Evolutionary conservation across 2,113 vertebrate species (phyloP), one percentile per base, ranked within the genome.

Genomic region (Colaptes auratus): DNA sequence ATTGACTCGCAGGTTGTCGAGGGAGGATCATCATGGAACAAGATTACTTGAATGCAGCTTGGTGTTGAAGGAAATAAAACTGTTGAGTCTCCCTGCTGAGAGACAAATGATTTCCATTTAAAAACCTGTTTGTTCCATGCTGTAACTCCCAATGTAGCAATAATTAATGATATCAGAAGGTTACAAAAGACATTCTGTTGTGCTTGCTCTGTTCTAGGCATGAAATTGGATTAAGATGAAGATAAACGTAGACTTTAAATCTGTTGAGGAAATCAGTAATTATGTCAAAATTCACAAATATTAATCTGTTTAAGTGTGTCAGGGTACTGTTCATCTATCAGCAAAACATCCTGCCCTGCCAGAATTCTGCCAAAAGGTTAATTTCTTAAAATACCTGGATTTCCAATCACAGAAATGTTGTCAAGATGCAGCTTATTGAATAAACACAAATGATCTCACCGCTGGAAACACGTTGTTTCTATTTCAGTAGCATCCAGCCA

Each of bases 71-170:
- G 97, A 97, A 97, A 97, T 96, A 97, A 96, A 98, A 95, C 94
- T 70, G 48, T 89, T 58, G 96, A 84, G 97, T 94, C 66, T 96
- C 97, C 98, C 97, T 97, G 97, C 98, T 98, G 98, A 97, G 97
- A 98, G 97, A 98, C 97, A 98, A 98, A 98, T 98, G 96, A 97
- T 97, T 98, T 98, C 98, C 98, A 97, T 98, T 98, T 98, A 97
- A 98, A 98, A 98, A 96, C 95, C 93, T 95, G 97, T 97, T 97
- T 98, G 97, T 98, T 98, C 96, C 95, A 92, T 56, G 96, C 91
- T 92, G 95, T 90, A 97, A 97, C 96, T 98, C 98, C 97, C 97
- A 97, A 90, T 92, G 97, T 97, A 97, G 96, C 97, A 97, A 97
- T 98, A 98, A 98, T 98, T 98, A 98, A 98, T 98, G 97, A 97